phyloP scores from a whole-genome alignment of 2,113 vertebrate genomes.

The Plestiodon gilberti region DNA sequence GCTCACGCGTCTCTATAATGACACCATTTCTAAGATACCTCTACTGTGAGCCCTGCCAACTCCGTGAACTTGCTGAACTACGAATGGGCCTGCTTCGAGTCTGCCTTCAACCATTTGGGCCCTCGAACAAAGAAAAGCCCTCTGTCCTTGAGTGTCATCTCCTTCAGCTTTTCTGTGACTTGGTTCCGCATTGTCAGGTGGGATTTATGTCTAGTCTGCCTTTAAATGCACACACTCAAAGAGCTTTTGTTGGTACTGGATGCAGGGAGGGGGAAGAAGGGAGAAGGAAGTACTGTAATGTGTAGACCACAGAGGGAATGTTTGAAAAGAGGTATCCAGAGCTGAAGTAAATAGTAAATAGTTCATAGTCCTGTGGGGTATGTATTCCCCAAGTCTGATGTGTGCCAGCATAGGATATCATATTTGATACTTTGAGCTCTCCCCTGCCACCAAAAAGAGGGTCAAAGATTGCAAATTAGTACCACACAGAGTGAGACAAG shows the following conservation, averaged over 20 bases:
- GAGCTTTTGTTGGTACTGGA: rapidly evolving
- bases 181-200: slow-evolving; percentile 89
- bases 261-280: background rate
- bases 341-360: background rate
- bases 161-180: slow-evolving; percentile 81
- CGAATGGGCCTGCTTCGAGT: slow-evolving; percentile 84
- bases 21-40: slow-evolving; percentile 89
- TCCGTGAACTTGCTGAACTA: slow-evolving; percentile 84
- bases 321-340: background rate
- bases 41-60: slow-evolving; percentile 89
- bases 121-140: slow-evolving; percentile 33
- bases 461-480: no score
- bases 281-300: background rate
- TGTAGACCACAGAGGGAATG: background rate
- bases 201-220: slow-evolving; percentile 4
- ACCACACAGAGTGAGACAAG: background rate
- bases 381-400: background rate
- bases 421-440: background rate
- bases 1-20: slow-evolving; percentile 82
- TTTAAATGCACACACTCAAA: background rate
- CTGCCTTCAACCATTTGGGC: slow-evolving; percentile 72
- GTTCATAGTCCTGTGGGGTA: background rate
- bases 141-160: slow-evolving; percentile 69
- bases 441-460: no score
- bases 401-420: background rate